phyloP scores from a whole-genome alignment of 92 coral and sea anemone species.

The Epizoanthus fatuus region DNA sequence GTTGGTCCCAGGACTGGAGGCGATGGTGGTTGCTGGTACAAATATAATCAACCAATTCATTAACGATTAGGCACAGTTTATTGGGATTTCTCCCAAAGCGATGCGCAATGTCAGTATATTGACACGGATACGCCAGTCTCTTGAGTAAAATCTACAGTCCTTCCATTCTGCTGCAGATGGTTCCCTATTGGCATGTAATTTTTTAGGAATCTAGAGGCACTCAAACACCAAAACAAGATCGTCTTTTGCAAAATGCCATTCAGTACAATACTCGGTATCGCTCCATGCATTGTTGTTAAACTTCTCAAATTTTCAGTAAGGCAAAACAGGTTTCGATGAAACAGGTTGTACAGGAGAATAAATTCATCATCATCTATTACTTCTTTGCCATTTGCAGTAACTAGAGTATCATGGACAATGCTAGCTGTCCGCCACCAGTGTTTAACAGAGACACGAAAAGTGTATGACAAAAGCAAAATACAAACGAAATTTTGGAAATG shows the following conservation, averaged over 20 bases:
- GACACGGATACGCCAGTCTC: constrained; percentile 53
- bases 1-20: constrained; percentile 38
- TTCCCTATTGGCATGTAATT: constrained; percentile 19
- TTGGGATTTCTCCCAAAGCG: constrained; percentile 49
- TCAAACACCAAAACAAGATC: constrained; percentile 12
- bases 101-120: constrained; percentile 49
- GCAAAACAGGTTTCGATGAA: too few species aligned
- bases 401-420: constrained; percentile 46
- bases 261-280: constrained; percentile 44
- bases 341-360: too few species aligned
- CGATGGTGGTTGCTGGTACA: constrained; percentile 38
- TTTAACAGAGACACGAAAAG: too few species aligned
- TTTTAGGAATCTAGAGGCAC: constrained; percentile 37
- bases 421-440: not conserved
- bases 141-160: constrained; percentile 32
- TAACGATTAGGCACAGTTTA: constrained; percentile 48
- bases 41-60: constrained; percentile 20
- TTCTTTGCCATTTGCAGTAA: constrained; percentile 3
- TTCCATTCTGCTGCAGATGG: constrained; percentile 34
- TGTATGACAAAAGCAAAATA: too few species aligned
- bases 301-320: too few species aligned
- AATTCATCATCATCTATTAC: too few species aligned
- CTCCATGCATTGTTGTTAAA: constrained; percentile 19
- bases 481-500: too few species aligned
- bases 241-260: constrained; percentile 39